Evolutionary conservation across 2,797 vertebrate species (phyloP).

Genomic region (Chelon labrosus): DNA sequence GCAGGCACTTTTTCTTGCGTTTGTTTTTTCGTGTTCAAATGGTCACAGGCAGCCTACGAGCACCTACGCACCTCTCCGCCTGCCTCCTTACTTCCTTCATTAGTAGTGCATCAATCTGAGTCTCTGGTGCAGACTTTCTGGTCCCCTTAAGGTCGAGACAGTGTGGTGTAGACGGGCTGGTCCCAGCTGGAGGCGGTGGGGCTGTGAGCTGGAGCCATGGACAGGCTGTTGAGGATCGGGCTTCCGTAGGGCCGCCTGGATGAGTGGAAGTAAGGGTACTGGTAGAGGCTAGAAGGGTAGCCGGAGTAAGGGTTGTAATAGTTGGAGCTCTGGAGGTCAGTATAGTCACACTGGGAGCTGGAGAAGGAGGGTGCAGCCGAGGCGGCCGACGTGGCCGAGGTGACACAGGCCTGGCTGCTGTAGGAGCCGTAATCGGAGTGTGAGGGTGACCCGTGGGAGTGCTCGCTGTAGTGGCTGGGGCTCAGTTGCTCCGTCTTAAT

Average conservation of each 20-base stretch:
- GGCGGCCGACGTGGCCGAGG: constrained; percentile 81
- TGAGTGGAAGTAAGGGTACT: constrained; percentile 97
- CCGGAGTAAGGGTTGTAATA: constrained; percentile 95
- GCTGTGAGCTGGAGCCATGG: constrained; percentile 93
- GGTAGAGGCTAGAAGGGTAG: constrained; percentile 94
- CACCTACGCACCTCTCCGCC: constrained; percentile 43
- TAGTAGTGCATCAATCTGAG: constrained; percentile 84
- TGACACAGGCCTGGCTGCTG: constrained; percentile 87
- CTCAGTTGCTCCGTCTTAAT: constrained; percentile 98
- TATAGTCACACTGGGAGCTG: constrained; percentile 95
- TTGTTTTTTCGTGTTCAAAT: constrained; percentile 70
- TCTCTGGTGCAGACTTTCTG: constrained; percentile 45
- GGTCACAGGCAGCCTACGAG: constrained; percentile 68
- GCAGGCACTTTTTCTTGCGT: constrained; percentile 90
- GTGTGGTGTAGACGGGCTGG: constrained; percentile 96
- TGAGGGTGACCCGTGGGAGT: constrained; percentile 89
- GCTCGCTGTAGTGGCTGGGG: constrained; percentile 93
- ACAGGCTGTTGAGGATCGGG: constrained; percentile 93
- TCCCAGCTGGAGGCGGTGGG: constrained; percentile 93
- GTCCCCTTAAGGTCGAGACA: constrained; percentile 89
- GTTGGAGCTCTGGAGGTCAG: constrained; percentile 94
- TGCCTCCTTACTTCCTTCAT: constrained; percentile 71
- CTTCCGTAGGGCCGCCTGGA: constrained; percentile 92
- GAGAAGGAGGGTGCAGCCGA: constrained; percentile 86
- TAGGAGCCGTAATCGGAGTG: constrained; percentile 91